Percentiles rank a stretch among this genome's conserved stretches.
Evolutionary conservation across 2,113 vertebrate genomes (phyloP).

Genomic region (Lathamus discolor): DNA sequence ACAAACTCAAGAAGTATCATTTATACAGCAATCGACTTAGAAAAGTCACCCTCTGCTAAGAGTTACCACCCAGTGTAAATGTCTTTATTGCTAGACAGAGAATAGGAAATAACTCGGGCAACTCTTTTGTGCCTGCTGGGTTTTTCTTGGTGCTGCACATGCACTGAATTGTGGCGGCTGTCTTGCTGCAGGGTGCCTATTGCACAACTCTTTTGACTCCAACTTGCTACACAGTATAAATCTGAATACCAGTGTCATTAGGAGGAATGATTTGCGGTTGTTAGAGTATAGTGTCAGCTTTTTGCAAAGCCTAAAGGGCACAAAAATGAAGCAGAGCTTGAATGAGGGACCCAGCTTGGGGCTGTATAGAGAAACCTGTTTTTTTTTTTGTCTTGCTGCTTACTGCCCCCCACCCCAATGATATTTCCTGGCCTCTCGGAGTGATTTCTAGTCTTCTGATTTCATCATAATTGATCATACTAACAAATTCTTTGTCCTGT

Average conservation of each 20-base stretch:
- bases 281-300: neutral
- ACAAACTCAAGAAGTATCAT: constrained; percentile 32
- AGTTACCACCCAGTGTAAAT: constrained; percentile 16
- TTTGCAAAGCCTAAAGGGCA: neutral
- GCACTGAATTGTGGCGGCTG: accelerated
- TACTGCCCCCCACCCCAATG: neutral
- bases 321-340: neutral
- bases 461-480: no score
- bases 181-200: neutral
- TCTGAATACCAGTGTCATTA: neutral
- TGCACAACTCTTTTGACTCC: neutral
- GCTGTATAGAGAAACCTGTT: neutral
- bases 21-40: constrained; percentile 18
- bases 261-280: neutral
- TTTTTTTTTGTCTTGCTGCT: neutral
- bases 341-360: neutral
- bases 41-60: constrained; percentile 57
- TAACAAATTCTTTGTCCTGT: neutral
- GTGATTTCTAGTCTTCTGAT: neutral
- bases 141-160: neutral
- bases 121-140: neutral
- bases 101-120: constrained; percentile 20
- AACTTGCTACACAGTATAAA: neutral
- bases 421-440: neutral
- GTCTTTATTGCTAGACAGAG: constrained; percentile 16